Evolutionary conservation across 35 echinoderm and acorn worm genomes (phyloP).

Genomic region (Ophiothrix spiculata): DNA sequence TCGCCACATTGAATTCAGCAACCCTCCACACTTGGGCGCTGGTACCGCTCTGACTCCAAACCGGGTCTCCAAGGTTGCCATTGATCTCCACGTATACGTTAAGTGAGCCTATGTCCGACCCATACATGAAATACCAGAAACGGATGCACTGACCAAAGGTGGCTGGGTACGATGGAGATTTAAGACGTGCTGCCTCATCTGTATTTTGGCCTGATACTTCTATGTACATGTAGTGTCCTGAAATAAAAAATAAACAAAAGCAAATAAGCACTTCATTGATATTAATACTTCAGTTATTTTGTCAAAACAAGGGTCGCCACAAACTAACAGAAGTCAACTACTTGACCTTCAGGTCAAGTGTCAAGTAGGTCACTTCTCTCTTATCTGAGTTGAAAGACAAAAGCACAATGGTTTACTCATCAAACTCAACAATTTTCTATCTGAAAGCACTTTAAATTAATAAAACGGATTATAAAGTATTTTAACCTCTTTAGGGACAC

Average conservation of each 20-base stretch:
- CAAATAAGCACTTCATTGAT: too few relatives aligned
- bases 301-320: too few relatives aligned
- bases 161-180: slow-evolving; percentile 40
- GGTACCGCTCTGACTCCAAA: not conserved
- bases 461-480: too few relatives aligned
- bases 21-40: slow-evolving; percentile 1
- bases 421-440: too few relatives aligned
- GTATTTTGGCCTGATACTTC: slow-evolving; percentile 15
- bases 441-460: too few relatives aligned
- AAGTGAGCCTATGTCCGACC: slow-evolving; percentile 10
- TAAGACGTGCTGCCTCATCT: slow-evolving; percentile 13
- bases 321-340: too few relatives aligned
- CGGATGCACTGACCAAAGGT: slow-evolving; percentile 36
- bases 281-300: too few relatives aligned
- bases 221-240: slow-evolving; percentile 56
- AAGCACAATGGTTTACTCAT: too few relatives aligned
- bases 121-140: slow-evolving; percentile 55
- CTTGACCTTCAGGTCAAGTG: too few relatives aligned
- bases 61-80: not conserved
- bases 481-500: too few relatives aligned
- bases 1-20: not conserved
- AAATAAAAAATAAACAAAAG: not conserved
- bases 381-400: too few relatives aligned
- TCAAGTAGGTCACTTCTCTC: too few relatives aligned
- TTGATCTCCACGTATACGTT: slow-evolving; percentile 45